These are phyloP conservation scores for Atrichornis clamosus DNA, from an alignment of 2,113 vertebrate species.

Conservation along the genomic window DNA sequence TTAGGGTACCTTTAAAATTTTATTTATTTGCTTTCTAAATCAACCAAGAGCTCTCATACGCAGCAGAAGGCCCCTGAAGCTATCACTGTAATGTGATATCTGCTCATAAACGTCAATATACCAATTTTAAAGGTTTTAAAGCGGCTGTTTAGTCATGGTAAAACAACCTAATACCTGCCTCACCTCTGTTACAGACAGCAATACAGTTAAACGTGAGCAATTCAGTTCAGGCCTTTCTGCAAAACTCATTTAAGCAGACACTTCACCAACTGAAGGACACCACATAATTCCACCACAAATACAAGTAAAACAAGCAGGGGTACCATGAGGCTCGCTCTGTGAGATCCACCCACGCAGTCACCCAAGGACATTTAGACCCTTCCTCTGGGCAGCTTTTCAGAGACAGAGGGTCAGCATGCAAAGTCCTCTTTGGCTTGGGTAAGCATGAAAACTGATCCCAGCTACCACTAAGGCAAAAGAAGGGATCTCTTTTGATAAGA, in stretches of 20 bases:
- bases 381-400: not conserved
- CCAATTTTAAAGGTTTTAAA: constrained; percentile 27
- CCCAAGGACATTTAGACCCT: not conserved
- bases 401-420: not conserved
- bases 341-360: not conserved
- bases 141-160: not conserved
- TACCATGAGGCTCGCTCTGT: rapidly evolving
- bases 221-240: not conserved
- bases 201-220: not conserved
- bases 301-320: not conserved
- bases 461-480: not conserved
- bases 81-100: not conserved
- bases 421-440: not conserved
- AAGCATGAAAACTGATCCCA: not conserved
- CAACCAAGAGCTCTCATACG: not conserved
- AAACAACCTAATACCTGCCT: not conserved
- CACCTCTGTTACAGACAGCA: not conserved
- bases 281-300: not conserved
- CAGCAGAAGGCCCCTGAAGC: constrained; percentile 38
- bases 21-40: constrained; percentile 26
- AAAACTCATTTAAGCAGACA: not conserved
- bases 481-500: not conserved
- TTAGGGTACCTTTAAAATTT: not conserved
- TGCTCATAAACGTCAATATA: constrained; percentile 23
- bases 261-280: not conserved